Evolutionary conservation across 1,140 invertebrate genomes (phyloP).

Genomic region (Drosophila pectinifera): DNA sequence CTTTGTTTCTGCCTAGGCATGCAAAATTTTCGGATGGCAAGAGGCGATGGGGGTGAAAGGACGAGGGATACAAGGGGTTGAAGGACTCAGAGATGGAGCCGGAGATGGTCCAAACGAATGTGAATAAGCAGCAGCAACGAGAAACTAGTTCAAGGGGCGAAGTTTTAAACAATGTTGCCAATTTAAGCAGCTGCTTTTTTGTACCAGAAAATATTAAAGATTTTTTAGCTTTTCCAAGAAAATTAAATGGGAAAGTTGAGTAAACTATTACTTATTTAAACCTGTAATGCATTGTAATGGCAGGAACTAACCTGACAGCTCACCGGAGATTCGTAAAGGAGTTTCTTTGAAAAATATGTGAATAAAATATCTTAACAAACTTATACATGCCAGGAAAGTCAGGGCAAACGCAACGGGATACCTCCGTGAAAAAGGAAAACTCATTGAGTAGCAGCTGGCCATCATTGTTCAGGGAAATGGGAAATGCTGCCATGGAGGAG

Average conservation of each 20-base stretch:
- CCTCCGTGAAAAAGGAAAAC: constrained; percentile 16
- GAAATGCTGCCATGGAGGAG: neutral
- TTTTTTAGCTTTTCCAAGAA: neutral
- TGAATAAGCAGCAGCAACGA: neutral
- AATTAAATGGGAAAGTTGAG: neutral
- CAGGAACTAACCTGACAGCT: constrained; percentile 10
- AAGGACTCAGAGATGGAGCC: neutral
- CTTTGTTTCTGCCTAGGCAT: constrained; percentile 63
- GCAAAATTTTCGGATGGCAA: constrained; percentile 41
- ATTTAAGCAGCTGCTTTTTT: constrained; percentile 1
- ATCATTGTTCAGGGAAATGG: constrained; percentile 34
- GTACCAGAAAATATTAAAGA: constrained; percentile 6
- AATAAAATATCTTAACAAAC: constrained; percentile 12
- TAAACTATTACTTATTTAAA: neutral
- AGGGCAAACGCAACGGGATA: neutral
- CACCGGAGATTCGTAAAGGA: neutral
- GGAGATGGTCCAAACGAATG: neutral
- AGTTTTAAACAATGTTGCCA: neutral
- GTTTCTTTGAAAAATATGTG: constrained; percentile 1
- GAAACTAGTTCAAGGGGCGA: neutral
- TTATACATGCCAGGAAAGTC: constrained; percentile 8
- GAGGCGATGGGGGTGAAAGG: constrained; percentile 2
- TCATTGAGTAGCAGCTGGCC: constrained; percentile 43
- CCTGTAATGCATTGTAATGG: neutral
- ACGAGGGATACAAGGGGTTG: constrained; percentile 5